Evolutionary conservation across 2,113 vertebrate genomes (phyloP).

Genomic region (Oreamnos americanus): DNA sequence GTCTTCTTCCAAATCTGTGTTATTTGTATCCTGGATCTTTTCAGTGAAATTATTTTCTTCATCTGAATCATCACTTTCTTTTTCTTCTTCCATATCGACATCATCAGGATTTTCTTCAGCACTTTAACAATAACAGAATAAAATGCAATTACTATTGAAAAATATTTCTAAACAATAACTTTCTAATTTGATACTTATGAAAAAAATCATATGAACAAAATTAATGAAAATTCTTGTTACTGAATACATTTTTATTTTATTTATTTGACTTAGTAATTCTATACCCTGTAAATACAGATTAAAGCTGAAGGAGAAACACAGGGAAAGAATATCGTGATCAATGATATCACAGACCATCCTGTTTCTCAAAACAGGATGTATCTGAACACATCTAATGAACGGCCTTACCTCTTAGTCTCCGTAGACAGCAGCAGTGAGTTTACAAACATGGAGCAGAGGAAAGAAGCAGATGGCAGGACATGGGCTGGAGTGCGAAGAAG

Average conservation of each 20-base stretch:
- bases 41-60: slow-evolving; percentile 79
- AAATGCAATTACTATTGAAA: not conserved
- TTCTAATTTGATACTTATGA: not conserved
- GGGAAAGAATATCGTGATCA: not conserved
- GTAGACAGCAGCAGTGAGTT: slow-evolving; percentile 89
- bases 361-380: not conserved
- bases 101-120: slow-evolving; percentile 75
- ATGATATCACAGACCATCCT: not conserved
- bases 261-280: not conserved
- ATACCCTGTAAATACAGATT: not conserved
- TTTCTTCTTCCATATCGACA: slow-evolving; percentile 87
- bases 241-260: not conserved
- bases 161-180: not conserved
- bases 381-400: not conserved
- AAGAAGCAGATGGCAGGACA: slow-evolving; percentile 91
- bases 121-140: slow-evolving; percentile 56
- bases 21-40: slow-evolving; percentile 53
- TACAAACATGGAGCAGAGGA: slow-evolving; percentile 91
- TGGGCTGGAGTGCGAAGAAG: slow-evolving; percentile 95
- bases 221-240: not conserved
- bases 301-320: not conserved
- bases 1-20: slow-evolving; percentile 58
- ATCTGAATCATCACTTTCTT: slow-evolving; percentile 86
- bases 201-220: not conserved
- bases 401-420: slow-evolving; percentile 77